These are phyloP conservation scores for Holothuria leucospilota DNA, from an alignment of 53 echinoderm and acorn worm genomes.

Conservation along the genomic window DNA sequence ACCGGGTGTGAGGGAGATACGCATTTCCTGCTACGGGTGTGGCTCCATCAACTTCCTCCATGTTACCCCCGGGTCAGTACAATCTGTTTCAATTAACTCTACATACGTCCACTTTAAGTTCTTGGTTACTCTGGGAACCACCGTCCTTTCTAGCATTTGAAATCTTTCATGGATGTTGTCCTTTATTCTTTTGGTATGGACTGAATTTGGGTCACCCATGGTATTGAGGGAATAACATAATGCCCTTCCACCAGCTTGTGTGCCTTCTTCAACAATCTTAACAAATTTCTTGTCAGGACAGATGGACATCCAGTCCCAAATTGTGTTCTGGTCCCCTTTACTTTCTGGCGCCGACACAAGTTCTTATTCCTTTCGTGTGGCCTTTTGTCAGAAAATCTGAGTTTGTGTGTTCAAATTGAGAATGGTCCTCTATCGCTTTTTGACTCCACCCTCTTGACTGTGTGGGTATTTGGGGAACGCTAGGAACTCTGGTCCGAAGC, in stretches of 20 bases:
- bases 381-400: slow-evolving; percentile 22
- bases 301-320: too few species aligned
- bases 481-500: background rate
- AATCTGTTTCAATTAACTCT: slow-evolving; percentile 36
- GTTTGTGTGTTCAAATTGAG: background rate
- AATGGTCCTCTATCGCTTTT: slow-evolving; percentile 1
- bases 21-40: background rate
- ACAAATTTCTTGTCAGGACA: slow-evolving; percentile 47
- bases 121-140: slow-evolving; percentile 31
- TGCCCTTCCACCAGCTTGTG: slow-evolving; percentile 43
- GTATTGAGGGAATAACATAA: slow-evolving; percentile 49
- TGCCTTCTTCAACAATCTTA: slow-evolving; percentile 36
- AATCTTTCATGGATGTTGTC: too few species aligned
- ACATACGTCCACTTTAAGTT: slow-evolving; percentile 35
- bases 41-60: slow-evolving; percentile 38
- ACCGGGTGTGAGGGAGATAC: slow-evolving; percentile 36
- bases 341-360: slow-evolving; percentile 54
- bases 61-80: slow-evolving; percentile 33
- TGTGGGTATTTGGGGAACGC: background rate
- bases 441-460: slow-evolving; percentile 2
- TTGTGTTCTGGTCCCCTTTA: slow-evolving; percentile 19
- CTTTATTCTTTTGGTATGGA: slow-evolving; percentile 48
- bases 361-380: slow-evolving; percentile 51
- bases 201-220: slow-evolving; percentile 45
- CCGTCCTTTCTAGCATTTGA: slow-evolving; percentile 34